phyloP scores from a whole-genome alignment of 1,140 invertebrate species.

The Hydropsyche tenuis region DNA sequence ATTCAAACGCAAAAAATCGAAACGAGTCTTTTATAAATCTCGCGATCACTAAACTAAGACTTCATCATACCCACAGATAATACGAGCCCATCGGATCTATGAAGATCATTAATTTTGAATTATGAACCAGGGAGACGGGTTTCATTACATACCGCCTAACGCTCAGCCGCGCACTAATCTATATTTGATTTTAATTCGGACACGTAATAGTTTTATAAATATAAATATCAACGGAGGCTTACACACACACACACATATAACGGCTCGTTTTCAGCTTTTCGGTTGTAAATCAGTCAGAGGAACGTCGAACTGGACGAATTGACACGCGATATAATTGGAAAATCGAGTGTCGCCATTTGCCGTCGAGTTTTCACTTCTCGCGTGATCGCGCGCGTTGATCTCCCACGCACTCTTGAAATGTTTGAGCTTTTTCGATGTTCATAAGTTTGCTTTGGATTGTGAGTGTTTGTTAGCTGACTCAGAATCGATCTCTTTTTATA shows the following conservation, averaged over 20 bases:
- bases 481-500: no score
- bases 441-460: no score
- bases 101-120: constrained; percentile 23
- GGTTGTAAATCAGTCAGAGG: constrained; percentile 1
- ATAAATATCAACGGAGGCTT: constrained; percentile 17
- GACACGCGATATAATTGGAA: constrained; percentile 18
- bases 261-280: neutral
- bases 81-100: neutral
- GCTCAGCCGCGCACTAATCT: neutral
- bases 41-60: no score
- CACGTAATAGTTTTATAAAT: constrained; percentile 20
- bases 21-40: no score
- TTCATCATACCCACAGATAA: no score
- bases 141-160: neutral
- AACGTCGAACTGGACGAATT: neutral
- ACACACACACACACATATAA: no score
- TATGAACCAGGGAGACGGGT: constrained; percentile 11
- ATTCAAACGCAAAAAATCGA: no score
- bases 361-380: constrained; percentile 14
- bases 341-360: constrained; percentile 15
- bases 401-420: no score
- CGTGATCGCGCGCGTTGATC: neutral
- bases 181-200: constrained; percentile 22
- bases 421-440: no score
- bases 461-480: no score